Evolutionary conservation across 2,797 vertebrate species (phyloP).

Genomic region (Aphelocoma californica): DNA sequence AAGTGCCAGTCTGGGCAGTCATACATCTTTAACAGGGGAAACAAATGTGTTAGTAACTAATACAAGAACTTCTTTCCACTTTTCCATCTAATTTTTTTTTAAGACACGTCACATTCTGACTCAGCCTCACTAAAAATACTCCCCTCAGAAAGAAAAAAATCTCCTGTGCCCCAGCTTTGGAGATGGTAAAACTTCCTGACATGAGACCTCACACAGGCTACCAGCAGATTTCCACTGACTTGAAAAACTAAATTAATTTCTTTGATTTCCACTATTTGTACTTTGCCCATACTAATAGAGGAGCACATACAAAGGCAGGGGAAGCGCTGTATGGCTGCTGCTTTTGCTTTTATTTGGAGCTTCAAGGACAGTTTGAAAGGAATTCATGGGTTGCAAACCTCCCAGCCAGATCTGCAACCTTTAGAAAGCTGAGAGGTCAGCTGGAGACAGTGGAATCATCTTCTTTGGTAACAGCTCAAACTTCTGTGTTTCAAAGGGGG

Average conservation of each 20-base stretch:
- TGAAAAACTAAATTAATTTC: background rate
- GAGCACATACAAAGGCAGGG: background rate
- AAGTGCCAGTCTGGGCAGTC: background rate
- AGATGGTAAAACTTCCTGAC: background rate
- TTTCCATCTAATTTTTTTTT: background rate
- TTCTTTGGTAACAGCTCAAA: background rate
- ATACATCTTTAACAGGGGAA: background rate
- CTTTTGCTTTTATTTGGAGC: background rate
- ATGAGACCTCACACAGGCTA: accelerated
- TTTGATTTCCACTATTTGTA: background rate
- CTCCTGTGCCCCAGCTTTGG: background rate
- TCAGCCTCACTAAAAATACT: background rate
- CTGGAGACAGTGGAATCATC: background rate
- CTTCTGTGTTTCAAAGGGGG: background rate
- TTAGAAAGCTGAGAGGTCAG: background rate
- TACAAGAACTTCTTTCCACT: background rate
- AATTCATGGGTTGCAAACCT: background rate
- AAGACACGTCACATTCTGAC: background rate
- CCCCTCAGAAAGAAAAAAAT: constrained; percentile 1
- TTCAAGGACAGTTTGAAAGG: background rate
- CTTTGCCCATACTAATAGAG: background rate
- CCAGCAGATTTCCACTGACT: background rate
- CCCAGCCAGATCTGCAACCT: background rate
- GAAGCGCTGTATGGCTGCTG: background rate
- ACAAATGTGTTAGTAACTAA: background rate